Base-by-base conservation (phyloP, 2,113 vertebrate genomes). In the Mugil cephalus region DNA sequence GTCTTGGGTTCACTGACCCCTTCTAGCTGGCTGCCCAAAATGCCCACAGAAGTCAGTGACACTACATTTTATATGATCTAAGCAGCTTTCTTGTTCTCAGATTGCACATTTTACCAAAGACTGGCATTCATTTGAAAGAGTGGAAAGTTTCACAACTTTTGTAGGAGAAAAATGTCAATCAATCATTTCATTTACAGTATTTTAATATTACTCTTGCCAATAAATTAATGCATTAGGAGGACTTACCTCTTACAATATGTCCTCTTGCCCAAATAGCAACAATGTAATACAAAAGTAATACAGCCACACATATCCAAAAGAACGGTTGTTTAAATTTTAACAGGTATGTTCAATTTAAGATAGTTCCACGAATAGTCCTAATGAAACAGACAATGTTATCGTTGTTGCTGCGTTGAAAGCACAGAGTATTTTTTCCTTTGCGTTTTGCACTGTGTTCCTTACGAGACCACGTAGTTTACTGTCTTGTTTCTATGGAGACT, bases 401-500 rank as follows among this genome's bases (percentile, higher is more conserved):
- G 14, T 12, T 4, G n/a, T 19, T 15, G 1, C 13, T 15, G 1
- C 13, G 1, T 39, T 64, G 24, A 21, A 21, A 46, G n/a, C 9
- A 24, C 6, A 35, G 10, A 2, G 7, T 0, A 3, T 10, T 11
- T 17, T n/a, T 6, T 1, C 1, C 6, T 77, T 77, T 34, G 82
- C 56, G 12, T 74, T 77, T 72, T 4, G 46, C 10, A n/a, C 47
- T 1, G 51, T 80, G 93, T 85, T 79, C 91, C 35, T 88, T 12
- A 1, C 18, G 30, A 4, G 11, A 0, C 8, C 3, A 14, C 74
- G 30, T 86, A 84, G 56, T 14, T 1, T 10, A 4, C 34, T 8
- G 21, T 8, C 17, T 6, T 6, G 87, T 93, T 89, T 62, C 92
- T 83, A 93, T 89, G 63, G 90, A 61, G 54, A 93, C 88, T 1